These are phyloP conservation scores for Acanthopagrus latus DNA, from an alignment of 2,797 vertebrate species.

Conservation along the genomic window DNA sequence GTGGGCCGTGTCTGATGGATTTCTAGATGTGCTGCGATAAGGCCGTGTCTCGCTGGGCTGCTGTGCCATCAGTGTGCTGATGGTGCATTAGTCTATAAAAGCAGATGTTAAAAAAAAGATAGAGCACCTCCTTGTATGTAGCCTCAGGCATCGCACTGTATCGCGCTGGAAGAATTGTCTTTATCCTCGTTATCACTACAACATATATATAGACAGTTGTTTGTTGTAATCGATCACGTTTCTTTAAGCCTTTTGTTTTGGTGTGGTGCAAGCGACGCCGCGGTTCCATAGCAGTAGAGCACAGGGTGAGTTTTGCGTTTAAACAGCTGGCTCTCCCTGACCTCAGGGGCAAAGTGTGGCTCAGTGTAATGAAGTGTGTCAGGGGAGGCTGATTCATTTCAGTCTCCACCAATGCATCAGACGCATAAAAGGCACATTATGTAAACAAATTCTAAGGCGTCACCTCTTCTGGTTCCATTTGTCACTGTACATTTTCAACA, in stretches of 20 bases:
- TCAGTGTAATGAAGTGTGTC: conserved; percentile 67
- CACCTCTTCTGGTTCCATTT: conserved; percentile 63
- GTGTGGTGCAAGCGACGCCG: neutral
- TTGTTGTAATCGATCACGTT: neutral
- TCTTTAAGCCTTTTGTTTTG: conserved; percentile 6
- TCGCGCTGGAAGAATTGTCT: neutral
- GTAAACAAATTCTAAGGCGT: conserved; percentile 52
- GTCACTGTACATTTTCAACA: conserved; percentile 60
- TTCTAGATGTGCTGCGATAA: conserved; percentile 22
- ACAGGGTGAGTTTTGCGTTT: conserved; percentile 37
- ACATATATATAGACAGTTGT: neutral
- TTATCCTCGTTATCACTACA: conserved; percentile 10
- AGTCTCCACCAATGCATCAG: conserved; percentile 58
- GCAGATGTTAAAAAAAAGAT: conserved; percentile 18
- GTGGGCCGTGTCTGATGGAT: conserved; percentile 22
- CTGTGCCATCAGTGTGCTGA: conserved; percentile 40
- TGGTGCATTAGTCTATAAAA: conserved; percentile 16
- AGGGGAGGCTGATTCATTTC: conserved; percentile 60
- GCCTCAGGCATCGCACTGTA: neutral
- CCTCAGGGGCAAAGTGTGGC: conserved; percentile 51
- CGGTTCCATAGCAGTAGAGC: neutral
- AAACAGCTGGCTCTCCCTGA: conserved; percentile 57
- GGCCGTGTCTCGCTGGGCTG: conserved; percentile 3
- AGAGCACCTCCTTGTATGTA: neutral
- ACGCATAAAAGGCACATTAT: conserved; percentile 57